A percentile compares a stretch with the other conserved stretches of the same genome.
Conservation (phyloP, 2,888 invertebrate genomes). For the Lycaena phlaeas region DNA sequence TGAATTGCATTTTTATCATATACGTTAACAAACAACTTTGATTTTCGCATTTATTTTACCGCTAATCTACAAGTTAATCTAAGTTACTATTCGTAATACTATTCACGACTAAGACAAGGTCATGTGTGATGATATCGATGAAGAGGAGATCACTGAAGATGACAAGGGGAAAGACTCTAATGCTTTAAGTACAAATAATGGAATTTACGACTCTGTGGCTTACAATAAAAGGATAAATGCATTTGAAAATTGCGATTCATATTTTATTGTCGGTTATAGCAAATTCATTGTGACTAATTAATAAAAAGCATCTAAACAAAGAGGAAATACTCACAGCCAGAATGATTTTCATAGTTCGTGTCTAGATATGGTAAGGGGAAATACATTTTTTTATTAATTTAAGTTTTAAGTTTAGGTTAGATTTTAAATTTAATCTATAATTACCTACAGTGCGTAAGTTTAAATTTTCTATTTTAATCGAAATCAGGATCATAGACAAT, state of each 20-base stretch:
- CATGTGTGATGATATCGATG: slow-evolving; percentile 27
- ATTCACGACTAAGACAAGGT: slow-evolving; percentile 50
- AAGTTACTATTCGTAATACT: slow-evolving; percentile 48
- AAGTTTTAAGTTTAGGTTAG: slow-evolving; percentile 43
- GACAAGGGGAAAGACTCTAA: slow-evolving; percentile 18
- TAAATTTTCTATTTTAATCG: slow-evolving; percentile 60
- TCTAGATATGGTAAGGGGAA: slow-evolving; percentile 65
- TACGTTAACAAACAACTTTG: slow-evolving; percentile 69
- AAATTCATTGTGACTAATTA: slow-evolving; percentile 29
- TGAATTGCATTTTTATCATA: slow-evolving; percentile 70
- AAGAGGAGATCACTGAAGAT: slow-evolving; percentile 25
- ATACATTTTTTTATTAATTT: slow-evolving; percentile 43
- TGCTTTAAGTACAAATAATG: slow-evolving; percentile 13
- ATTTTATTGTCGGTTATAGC: slow-evolving; percentile 51
- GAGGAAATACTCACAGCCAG: slow-evolving; percentile 66
- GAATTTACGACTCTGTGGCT: not conserved
- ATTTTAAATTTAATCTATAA: slow-evolving; percentile 57
- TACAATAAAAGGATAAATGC: not conserved
- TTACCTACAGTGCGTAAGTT: slow-evolving; percentile 69
- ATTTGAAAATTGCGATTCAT: slow-evolving; percentile 20
- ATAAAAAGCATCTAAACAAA: slow-evolving; percentile 50
- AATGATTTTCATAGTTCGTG: slow-evolving; percentile 65
- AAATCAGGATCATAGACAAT: slow-evolving; percentile 48
- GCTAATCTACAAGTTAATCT: slow-evolving; percentile 56
- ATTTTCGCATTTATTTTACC: slow-evolving; percentile 38